These are phyloP conservation scores for Urechis unicinctus DNA, from an alignment of 2,888 invertebrate genomes.

Conservation along the genomic window DNA sequence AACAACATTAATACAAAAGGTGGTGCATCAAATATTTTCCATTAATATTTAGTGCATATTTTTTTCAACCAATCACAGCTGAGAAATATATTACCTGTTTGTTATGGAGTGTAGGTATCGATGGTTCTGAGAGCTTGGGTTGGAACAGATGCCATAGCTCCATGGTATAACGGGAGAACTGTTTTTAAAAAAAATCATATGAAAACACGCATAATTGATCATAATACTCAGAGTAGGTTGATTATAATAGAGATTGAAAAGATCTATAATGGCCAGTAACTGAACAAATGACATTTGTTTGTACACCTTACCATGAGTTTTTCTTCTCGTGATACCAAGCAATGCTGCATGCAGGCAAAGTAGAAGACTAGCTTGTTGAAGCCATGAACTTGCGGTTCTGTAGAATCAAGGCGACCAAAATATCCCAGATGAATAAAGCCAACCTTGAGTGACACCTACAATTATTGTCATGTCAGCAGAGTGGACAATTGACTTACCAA, in stretches of 20 bases:
- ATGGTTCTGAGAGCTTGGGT: slow-evolving; percentile 87
- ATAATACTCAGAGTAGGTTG: neutral
- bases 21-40: neutral
- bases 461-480: neutral
- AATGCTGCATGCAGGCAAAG: slow-evolving; percentile 85
- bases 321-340: slow-evolving; percentile 81
- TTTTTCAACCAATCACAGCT: neutral
- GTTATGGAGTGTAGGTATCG: slow-evolving; percentile 89
- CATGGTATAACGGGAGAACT: slow-evolving; percentile 87
- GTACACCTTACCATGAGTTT: slow-evolving; percentile 73
- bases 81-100: slow-evolving; percentile 60
- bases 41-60: neutral
- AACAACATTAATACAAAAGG: neutral
- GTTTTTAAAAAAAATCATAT: slow-evolving; percentile 44
- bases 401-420: neutral
- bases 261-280: neutral
- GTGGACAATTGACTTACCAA: slow-evolving; percentile 31
- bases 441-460: neutral
- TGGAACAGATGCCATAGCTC: slow-evolving; percentile 92
- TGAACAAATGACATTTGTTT: neutral
- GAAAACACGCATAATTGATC: neutral
- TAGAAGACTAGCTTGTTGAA: slow-evolving; percentile 87
- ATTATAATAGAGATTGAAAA: neutral
- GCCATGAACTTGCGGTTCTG: slow-evolving; percentile 62
- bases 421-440: neutral